Conservation (phyloP, 23 tunicate genomes). For the Oikopleura albicans region DNA sequence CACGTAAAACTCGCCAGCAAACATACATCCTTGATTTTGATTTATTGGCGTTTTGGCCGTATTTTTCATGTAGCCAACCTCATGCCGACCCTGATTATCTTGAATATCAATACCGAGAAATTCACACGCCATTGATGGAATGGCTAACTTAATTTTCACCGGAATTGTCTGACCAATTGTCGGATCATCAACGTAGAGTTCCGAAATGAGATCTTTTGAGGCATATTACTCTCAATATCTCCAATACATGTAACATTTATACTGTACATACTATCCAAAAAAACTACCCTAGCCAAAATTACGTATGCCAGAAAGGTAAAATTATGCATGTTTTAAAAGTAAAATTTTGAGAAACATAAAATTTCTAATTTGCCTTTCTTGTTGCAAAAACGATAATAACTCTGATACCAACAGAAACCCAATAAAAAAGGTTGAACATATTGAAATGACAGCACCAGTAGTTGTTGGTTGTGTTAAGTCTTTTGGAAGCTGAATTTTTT, state of each 20-base stretch:
- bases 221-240: no score
- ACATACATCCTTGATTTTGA: slow-evolving; percentile 44
- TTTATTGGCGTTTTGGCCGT: slow-evolving; percentile 46
- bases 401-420: neutral
- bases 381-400: neutral
- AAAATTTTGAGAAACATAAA: no score
- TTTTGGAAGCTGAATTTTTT: slow-evolving; percentile 64
- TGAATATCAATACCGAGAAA: slow-evolving; percentile 79
- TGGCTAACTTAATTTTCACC: slow-evolving; percentile 31
- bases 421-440: neutral
- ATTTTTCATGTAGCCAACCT: slow-evolving; percentile 86
- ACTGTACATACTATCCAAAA: no score
- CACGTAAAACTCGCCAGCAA: slow-evolving; percentile 41
- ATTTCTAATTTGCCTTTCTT: neutral
- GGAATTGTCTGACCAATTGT: slow-evolving; percentile 60
- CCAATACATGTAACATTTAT: no score
- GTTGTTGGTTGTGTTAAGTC: slow-evolving; percentile 91
- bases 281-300: no score
- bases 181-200: slow-evolving; percentile 96
- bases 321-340: no score
- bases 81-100: slow-evolving; percentile 97
- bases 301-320: no score
- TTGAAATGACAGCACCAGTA: slow-evolving; percentile 39
- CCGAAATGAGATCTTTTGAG: slow-evolving; percentile 20
- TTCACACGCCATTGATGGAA: slow-evolving; percentile 33